Evolutionary conservation across 53 echinoderm and acorn worm species (phyloP).

Genomic region (Crossaster papposus): DNA sequence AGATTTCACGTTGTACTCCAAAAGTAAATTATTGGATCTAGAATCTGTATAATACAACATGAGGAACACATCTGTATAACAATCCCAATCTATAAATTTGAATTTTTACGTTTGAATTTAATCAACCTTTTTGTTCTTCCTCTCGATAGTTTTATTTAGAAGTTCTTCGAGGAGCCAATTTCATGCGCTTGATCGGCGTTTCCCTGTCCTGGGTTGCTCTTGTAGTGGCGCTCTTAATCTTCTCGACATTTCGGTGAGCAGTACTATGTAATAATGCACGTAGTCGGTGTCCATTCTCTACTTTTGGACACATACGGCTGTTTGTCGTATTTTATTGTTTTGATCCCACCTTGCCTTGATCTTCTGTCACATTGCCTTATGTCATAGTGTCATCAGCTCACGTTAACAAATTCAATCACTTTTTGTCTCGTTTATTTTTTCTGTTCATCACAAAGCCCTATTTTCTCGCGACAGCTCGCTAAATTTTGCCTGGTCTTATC

Average conservation of each 20-base stretch:
- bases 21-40: no score
- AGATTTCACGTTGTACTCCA: no score
- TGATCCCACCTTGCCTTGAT: not conserved
- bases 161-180: conserved; percentile 40
- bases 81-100: not conserved
- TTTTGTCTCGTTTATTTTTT: not conserved
- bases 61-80: no score
- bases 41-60: no score
- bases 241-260: conserved; percentile 55
- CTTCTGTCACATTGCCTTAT: not conserved
- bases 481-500: not conserved
- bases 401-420: not conserved
- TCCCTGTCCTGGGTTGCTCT: conserved; percentile 60
- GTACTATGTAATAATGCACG: not conserved
- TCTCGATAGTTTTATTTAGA: conserved; percentile 41
- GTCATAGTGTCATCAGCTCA: not conserved
- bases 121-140: not conserved
- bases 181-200: conserved; percentile 54
- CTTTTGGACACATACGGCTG: not conserved
- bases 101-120: not conserved
- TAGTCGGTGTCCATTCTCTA: not conserved
- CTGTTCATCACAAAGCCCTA: not conserved
- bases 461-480: not conserved
- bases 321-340: not conserved
- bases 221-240: conserved; percentile 56